Evolutionary conservation across 1,140 invertebrate species (phyloP), one percentile per base, ranked within the genome.

Genomic region (Monomorium pharaonis): DNA sequence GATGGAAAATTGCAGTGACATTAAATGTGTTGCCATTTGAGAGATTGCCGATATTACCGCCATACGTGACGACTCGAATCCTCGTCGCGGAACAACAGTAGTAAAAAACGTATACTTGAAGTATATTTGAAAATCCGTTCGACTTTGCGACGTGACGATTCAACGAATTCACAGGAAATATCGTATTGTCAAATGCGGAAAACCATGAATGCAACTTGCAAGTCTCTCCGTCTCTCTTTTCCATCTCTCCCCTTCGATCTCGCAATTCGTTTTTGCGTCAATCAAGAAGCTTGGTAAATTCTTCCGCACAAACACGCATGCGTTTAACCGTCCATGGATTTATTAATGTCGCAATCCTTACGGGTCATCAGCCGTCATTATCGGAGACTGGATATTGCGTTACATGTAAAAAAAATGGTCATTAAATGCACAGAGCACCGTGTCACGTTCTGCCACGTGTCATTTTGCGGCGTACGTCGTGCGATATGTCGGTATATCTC

Each of bases 51-150:
- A 42, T 69, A 24, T 44, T 42, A 33, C 51, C 27, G 2, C 6
- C 33, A 14, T n/a, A n/a, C n/a, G 14, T 67, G 14, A 80, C 27
- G 3, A n/a, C 9, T 80, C 0, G 24, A 42, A 54, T 69, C 10
- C 21, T 14, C 54, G 24, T 78, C 33, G 27, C 14, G 63, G 12
- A 21, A 24, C 18, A 77, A n/a, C n/a, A 49, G 86, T n/a, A 84
- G 56, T 14, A 37, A 51, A 78, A 49, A 80, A 78, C 44, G 88
- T n/a, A 88, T 54, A 65, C 54, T 76, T 54, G 83, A n/a, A n/a
- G n/a, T n/a, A n/a, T n/a, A n/a, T 70, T 70, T 30, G 87, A 84
- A 78, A 78, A 85, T 89, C 87, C 80, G 75, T 89, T 90, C 89
- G 89, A 90, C 88, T 85, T 90, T 89, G 85, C 33, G 58, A 85